phyloP scores from a whole-genome alignment of 2,888 invertebrate species.

The Anarsia innoxiella region DNA sequence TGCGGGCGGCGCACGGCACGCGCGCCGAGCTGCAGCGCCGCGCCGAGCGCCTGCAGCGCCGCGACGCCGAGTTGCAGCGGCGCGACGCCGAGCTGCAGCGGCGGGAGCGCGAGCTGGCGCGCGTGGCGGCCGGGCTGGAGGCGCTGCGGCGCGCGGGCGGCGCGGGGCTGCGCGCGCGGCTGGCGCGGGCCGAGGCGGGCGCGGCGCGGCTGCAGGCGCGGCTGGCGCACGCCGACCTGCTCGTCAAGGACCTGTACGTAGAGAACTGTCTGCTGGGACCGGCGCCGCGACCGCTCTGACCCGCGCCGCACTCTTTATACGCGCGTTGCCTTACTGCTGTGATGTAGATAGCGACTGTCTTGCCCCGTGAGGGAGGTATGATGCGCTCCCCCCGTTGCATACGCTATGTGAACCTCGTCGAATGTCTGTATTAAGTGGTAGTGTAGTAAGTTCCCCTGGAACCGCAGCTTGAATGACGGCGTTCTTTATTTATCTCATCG shows the following conservation, averaged over 20 bases:
- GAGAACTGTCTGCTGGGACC: slow-evolving; percentile 87
- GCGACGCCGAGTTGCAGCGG: neutral
- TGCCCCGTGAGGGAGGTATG: too few relatives aligned
- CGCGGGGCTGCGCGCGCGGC: slow-evolving; percentile 56
- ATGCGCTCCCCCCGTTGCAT: too few relatives aligned
- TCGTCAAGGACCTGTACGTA: slow-evolving; percentile 88
- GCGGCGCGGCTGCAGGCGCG: slow-evolving; percentile 73
- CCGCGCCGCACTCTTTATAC: too few relatives aligned
- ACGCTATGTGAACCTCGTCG: too few relatives aligned
- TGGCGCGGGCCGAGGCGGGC: slow-evolving; percentile 57
- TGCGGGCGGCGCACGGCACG: slow-evolving; percentile 16
- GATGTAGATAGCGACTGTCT: too few relatives aligned
- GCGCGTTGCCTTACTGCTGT: too few relatives aligned
- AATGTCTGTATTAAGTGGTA: too few relatives aligned
- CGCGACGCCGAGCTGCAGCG: neutral
- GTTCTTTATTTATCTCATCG: too few relatives aligned
- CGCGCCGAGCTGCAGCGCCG: slow-evolving; percentile 1
- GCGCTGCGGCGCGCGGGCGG: neutral
- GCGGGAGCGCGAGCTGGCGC: neutral
- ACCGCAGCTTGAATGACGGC: too few relatives aligned
- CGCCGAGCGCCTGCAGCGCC: neutral
- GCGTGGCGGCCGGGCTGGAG: neutral
- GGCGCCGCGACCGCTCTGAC: slow-evolving; percentile 4
- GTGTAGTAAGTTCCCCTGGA: too few relatives aligned
- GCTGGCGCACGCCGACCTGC: slow-evolving; percentile 81